Conservation (phyloP, 2,113 vertebrate genomes). For the Cinclus cinclus region DNA sequence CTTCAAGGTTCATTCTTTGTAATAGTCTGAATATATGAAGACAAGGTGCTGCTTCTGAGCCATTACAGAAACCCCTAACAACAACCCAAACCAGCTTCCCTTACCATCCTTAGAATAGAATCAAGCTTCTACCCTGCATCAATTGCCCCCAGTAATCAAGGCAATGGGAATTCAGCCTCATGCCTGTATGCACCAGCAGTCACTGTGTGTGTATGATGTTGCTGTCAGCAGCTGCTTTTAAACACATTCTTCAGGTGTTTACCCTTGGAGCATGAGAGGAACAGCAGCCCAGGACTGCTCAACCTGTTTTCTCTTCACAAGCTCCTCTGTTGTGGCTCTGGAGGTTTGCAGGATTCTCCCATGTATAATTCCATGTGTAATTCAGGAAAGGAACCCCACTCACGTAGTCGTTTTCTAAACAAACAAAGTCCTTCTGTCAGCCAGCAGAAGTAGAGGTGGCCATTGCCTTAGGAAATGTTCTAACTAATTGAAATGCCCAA, state of each 20-base stretch:
- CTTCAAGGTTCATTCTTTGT: not conserved
- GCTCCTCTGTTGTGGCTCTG: not conserved
- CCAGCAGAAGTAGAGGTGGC: not conserved
- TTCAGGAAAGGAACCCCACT: not conserved
- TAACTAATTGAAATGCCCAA: not conserved
- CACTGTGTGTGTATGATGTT: not conserved
- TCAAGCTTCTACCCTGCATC: not conserved
- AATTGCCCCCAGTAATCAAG: not conserved
- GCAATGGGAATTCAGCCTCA: fast-evolving
- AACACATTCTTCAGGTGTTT: not conserved
- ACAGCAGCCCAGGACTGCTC: not conserved
- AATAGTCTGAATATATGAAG: not conserved
- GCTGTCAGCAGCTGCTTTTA: not conserved
- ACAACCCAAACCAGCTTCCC: not conserved
- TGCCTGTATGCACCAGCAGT: not conserved
- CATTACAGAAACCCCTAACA: not conserved
- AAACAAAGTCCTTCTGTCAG: not conserved
- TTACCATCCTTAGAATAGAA: not conserved
- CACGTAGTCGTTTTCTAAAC: not conserved
- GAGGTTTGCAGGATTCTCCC: not conserved
- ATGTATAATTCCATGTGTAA: no score
- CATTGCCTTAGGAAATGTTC: not conserved
- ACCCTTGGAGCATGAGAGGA: not conserved
- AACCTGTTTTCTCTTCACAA: not conserved
- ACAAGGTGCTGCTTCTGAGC: not conserved